Base-by-base conservation (phyloP, 37 sponge, comb jelly and placozoan genomes). In the Amphimedon queenslandica region DNA sequence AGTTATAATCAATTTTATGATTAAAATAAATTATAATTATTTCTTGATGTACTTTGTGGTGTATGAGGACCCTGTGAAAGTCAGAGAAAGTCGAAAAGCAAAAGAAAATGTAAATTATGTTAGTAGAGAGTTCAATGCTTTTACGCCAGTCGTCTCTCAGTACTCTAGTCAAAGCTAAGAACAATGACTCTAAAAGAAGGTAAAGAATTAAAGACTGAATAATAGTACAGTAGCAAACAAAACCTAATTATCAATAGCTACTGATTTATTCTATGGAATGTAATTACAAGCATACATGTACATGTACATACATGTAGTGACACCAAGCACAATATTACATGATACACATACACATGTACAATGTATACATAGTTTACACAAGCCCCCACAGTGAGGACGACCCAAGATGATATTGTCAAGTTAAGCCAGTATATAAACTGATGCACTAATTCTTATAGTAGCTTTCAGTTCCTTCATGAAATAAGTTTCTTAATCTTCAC, bases 121-220 rank as follows among this genome's bases (percentile, higher is more conserved):
- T 98, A 32, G 87, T 94, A 35, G 96, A 42, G 30, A 98, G 80
- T 37, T 95, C 91, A 32, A 92, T 82, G 72, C 88, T 92, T 63
- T 92, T 93, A 77, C 89, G 94, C 96, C 95, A 98, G 67, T 98
- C 96, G 8, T 98, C 99, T 42, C 95, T 57, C 57, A 98, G 66
- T 28, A 98, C 93, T n/a, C 99, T 84, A 74, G 82, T 72, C 63
- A 98, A 63, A 33, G 96, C 99, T 3, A 84, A 69, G 31, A 98
- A 64, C 40, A 94, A 60, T 16, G 87, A 88, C 35, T 98, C 96
- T 92, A 31, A 1, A 51, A 27, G 40, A 11, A 41, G 8, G 28
- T 20, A 79, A 40, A 16, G 31, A 73, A 53, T 8, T n/a, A n/a
- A n/a, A n/a, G n/a, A n/a, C n/a, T 39, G 21, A 1, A 51, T 34